These are phyloP conservation scores for Hippopotamyrus pictus DNA, from an alignment of 2,797 vertebrate genomes.

Conservation along the genomic window DNA sequence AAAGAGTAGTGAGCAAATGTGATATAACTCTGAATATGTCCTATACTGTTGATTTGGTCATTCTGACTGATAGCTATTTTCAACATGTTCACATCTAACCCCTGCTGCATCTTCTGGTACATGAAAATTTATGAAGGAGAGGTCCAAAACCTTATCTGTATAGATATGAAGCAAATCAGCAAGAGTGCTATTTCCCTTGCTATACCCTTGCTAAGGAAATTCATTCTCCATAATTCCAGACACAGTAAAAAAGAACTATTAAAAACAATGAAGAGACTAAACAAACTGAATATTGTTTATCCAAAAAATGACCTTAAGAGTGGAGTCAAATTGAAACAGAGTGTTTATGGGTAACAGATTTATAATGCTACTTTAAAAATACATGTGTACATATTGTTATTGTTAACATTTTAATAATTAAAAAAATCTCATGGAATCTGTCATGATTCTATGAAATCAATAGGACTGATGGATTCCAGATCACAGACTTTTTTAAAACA, in stretches of 20 bases:
- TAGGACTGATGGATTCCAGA: slow-evolving; percentile 42
- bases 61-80: not conserved
- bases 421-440: slow-evolving; percentile 38
- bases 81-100: not conserved
- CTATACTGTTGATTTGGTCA: not conserved
- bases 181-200: not conserved
- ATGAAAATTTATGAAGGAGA: not conserved
- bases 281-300: not conserved
- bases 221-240: not conserved
- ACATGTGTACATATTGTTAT: slow-evolving; percentile 16
- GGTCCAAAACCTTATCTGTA: not conserved
- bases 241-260: not conserved
- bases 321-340: slow-evolving; percentile 26
- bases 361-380: not conserved
- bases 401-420: not conserved
- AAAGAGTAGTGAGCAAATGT: not conserved
- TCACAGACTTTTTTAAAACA: slow-evolving; percentile 32
- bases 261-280: not conserved
- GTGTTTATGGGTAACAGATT: slow-evolving; percentile 29
- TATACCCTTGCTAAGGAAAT: not conserved
- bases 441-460: slow-evolving; percentile 30
- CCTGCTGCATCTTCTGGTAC: not conserved
- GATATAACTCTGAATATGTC: not conserved
- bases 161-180: not conserved
- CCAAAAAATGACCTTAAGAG: slow-evolving; percentile 16